These are phyloP conservation scores for Miniopterus natalensis DNA, from an alignment of 2,113 vertebrate species.

Conservation along the genomic window DNA sequence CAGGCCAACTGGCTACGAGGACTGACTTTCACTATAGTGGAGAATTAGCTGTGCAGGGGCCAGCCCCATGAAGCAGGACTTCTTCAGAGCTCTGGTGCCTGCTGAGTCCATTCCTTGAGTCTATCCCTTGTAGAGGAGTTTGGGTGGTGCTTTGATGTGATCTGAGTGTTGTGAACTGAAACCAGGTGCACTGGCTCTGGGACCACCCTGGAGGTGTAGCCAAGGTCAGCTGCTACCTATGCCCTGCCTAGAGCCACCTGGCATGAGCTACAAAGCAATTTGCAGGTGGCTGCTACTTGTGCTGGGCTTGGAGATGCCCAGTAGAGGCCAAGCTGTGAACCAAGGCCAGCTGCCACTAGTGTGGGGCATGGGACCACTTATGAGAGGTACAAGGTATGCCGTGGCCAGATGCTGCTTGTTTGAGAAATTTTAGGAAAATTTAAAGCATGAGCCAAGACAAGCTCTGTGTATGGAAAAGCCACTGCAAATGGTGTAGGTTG, in stretches of 20 bases:
- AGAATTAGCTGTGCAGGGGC: not conserved
- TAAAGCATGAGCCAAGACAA: not conserved
- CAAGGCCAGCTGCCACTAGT: not conserved
- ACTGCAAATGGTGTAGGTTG: not conserved
- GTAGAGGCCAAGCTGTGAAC: not conserved
- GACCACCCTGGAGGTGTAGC: no score
- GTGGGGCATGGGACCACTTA: not conserved
- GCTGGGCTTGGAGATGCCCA: not conserved
- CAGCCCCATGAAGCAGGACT: not conserved
- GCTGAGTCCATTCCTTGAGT: not conserved
- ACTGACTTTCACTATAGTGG: not conserved
- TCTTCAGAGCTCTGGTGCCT: not conserved
- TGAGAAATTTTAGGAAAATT: not conserved
- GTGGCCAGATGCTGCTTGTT: not conserved
- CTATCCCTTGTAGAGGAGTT: not conserved
- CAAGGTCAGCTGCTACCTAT: not conserved
- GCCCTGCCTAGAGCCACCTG: not conserved
- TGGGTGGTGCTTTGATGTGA: not conserved
- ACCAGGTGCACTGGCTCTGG: not conserved
- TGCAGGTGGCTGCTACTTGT: not conserved
- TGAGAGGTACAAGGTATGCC: not conserved
- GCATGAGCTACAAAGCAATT: not conserved
- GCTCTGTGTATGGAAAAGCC: not conserved
- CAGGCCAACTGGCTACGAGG: not conserved
- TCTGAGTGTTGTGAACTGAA: not conserved